Conservation (phyloP, 2,797 vertebrate species). For the Cyclopterus lumpus region DNA sequence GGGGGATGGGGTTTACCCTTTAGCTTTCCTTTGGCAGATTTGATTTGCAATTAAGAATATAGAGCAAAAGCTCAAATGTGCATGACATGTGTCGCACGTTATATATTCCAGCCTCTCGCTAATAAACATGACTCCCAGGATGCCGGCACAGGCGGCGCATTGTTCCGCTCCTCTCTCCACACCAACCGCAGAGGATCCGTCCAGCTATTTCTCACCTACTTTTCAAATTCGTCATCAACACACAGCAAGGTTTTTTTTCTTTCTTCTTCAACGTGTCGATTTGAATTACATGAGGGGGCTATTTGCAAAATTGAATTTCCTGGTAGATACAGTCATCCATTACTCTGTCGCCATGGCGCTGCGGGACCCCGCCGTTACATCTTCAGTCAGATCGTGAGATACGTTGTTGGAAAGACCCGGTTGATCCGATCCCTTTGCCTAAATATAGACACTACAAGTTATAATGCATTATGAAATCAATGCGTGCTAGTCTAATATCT, state of each 20-base stretch:
- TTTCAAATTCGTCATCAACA: constrained; percentile 74
- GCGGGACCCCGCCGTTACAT: constrained; percentile 18
- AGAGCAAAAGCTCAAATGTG: no score
- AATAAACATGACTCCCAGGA: constrained; percentile 13
- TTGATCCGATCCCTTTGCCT: background rate
- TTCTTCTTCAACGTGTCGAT: constrained; percentile 66
- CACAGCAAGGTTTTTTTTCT: constrained; percentile 47
- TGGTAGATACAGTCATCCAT: constrained; percentile 58
- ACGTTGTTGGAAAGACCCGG: constrained; percentile 10
- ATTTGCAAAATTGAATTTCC: constrained; percentile 74
- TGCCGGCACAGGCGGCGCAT: constrained; percentile 35
- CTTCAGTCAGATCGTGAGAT: constrained; percentile 29
- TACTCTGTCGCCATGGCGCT: constrained; percentile 43
- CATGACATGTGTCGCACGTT: constrained; percentile 2
- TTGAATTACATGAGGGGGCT: constrained; percentile 64
- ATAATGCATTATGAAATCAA: background rate
- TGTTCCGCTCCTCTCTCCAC: constrained; percentile 36
- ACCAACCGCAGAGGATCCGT: constrained; percentile 25
- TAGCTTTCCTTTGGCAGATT: background rate
- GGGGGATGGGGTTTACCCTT: background rate
- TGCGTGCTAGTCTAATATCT: background rate
- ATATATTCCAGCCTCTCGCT: constrained; percentile 12
- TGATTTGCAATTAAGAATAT: constrained; percentile 1
- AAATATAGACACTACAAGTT: background rate
- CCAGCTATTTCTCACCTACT: constrained; percentile 76